Evolutionary conservation across 2,888 invertebrate genomes (phyloP), one percentile per base, ranked within the genome.

Genomic region (Serrognathus titanus): DNA sequence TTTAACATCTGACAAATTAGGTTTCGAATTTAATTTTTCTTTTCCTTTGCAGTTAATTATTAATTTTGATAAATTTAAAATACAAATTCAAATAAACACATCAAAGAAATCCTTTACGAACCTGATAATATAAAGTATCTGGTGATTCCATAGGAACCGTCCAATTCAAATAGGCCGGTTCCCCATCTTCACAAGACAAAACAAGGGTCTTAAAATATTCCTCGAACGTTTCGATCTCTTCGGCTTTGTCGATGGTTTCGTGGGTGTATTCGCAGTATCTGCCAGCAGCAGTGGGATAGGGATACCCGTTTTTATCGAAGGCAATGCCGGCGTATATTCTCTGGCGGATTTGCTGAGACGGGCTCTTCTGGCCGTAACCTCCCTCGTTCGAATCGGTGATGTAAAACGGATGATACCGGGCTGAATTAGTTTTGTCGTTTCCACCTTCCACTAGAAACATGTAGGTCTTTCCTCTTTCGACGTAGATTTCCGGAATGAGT

Each of bases 381-480:
- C 95, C 95, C 74, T 92, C 92, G 0, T 84, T 79, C 2, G 89
- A 93, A 73, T 90, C 89, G 39, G 92, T 93, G 69, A 95, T 94
- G 79, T 95, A 95, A 74, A 95, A 87, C 9, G 95, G 95, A 79
- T 95, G 94, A 77, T 91, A 95, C 64, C 85, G 87, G 12, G 92
- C 91, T 1, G 90, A 89, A 74, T 92, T 90, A 31, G 87, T 84
- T 51, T 85, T 81, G 72, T 94, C 89, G 64, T 88, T 85, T 7
- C 93, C 92, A 39, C 94, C 94, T 77, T 95, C 94, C 0, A 95
- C 88, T 20, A 85, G 75, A 75, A 95, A 95, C 36, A 87, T 89
- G 78, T 95, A 94, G 0, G 88, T 92, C 71, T 88, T 85, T 2
- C 94, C 94, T 46, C 94, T 82, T 73, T 93, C 92, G 59, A 96